phyloP scores from a whole-genome alignment of 2,113 vertebrate species.

The Ciconia maguari region DNA sequence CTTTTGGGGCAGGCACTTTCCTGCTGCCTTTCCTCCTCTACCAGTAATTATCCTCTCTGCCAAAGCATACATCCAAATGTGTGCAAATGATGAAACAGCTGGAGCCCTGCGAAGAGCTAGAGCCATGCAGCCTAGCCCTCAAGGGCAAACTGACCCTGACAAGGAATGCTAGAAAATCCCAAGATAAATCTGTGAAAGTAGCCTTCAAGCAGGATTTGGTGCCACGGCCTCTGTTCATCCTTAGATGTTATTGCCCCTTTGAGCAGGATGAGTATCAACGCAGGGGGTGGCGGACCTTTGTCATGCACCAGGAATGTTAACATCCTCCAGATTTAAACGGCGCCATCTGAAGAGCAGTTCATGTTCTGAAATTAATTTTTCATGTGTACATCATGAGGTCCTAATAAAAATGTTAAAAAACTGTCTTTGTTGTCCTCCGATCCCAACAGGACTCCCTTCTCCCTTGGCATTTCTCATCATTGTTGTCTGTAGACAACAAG shows the following conservation, averaged over 20 bases:
- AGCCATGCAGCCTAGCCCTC: not conserved
- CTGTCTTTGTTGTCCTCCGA: not conserved
- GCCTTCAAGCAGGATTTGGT: conserved; percentile 24
- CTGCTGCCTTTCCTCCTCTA: not conserved
- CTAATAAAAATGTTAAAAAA: conserved; percentile 52
- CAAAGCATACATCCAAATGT: not conserved
- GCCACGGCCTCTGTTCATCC: not conserved
- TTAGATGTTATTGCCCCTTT: not conserved
- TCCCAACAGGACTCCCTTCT: not conserved
- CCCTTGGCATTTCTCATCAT: not conserved
- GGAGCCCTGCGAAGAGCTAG: not conserved
- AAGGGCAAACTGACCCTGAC: not conserved
- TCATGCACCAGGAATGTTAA: conserved; percentile 52
- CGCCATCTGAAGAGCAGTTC: conserved; percentile 42
- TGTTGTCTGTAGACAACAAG: not conserved
- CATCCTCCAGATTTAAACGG: conserved; percentile 25
- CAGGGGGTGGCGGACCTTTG: conserved; percentile 2
- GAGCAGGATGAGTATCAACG: conserved; percentile 8
- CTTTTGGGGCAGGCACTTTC: not conserved
- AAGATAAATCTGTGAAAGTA: not conserved
- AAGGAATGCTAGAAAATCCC: not conserved
- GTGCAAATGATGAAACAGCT: not conserved
- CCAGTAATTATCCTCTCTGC: not conserved
- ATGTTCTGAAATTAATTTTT: conserved; percentile 65
- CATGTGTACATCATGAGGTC: conserved; percentile 57